Evolutionary conservation across 2,888 invertebrate genomes (phyloP).

Genomic region (Rotaria sp.): DNA sequence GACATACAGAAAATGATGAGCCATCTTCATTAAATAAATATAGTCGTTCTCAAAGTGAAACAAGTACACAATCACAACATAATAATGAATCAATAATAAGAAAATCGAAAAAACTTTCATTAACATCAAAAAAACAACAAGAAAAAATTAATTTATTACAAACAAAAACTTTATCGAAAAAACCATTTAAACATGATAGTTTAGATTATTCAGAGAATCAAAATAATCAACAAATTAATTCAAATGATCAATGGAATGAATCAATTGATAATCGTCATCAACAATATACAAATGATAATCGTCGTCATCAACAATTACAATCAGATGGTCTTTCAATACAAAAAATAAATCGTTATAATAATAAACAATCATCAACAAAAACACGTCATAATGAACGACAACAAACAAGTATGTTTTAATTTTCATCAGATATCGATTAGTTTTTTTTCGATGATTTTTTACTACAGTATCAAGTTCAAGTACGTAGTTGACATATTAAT

Average conservation of each 20-base stretch:
- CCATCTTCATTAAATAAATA: background rate
- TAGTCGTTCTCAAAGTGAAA: constrained; percentile 13
- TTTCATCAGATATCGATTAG: too few species aligned
- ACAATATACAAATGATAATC: background rate
- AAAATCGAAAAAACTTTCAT: background rate
- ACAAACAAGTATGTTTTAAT: background rate
- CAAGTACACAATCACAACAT: background rate
- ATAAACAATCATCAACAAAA: background rate
- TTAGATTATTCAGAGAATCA: background rate
- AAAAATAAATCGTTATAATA: background rate
- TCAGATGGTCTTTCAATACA: background rate
- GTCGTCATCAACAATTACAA: background rate
- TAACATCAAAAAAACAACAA: background rate
- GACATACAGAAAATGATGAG: background rate
- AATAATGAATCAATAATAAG: background rate
- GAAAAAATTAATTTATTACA: background rate
- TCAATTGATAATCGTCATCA: background rate
- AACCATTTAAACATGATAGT: background rate
- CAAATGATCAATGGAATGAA: constrained; percentile 2
- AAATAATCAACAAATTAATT: background rate
- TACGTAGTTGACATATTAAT: too few species aligned
- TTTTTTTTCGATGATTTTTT: background rate
- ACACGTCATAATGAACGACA: background rate
- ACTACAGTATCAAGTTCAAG: too few species aligned
- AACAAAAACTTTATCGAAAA: background rate